Percentiles rank a stretch among this genome's conserved stretches.
These are phyloP conservation scores for Spisula solida DNA, from an alignment of 2,888 invertebrate genomes.

Conservation along the genomic window DNA sequence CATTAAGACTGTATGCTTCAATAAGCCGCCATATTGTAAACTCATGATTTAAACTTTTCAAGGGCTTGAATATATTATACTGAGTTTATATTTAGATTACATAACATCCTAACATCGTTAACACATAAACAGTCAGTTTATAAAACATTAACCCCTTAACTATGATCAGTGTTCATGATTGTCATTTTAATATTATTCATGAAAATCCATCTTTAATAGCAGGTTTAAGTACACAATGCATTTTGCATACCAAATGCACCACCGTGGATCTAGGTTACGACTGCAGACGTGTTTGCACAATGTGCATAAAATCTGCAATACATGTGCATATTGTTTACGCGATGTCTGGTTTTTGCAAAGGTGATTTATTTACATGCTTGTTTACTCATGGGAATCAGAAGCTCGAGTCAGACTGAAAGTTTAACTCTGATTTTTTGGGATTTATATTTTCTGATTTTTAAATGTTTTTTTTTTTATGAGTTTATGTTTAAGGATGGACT, in stretches of 20 bases:
- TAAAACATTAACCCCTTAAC: too few relatives aligned
- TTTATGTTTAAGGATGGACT: background rate
- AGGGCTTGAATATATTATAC: background rate
- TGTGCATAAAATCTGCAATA: constrained; percentile 62
- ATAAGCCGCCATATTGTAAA: background rate
- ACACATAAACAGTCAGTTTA: too few relatives aligned
- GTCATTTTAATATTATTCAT: background rate
- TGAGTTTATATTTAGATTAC: background rate
- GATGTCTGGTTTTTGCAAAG: constrained; percentile 66
- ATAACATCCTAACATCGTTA: background rate
- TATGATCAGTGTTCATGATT: background rate
- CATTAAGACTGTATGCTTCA: constrained; percentile 1
- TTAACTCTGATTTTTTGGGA: constrained; percentile 35
- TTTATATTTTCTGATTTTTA: constrained; percentile 38
- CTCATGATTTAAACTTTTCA: background rate
- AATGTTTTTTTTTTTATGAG: background rate
- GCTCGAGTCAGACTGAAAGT: constrained; percentile 25
- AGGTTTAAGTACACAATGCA: background rate
- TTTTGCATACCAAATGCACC: constrained; percentile 46
- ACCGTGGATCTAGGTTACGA: constrained; percentile 45
- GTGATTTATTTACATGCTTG: constrained; percentile 56
- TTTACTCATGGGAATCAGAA: constrained; percentile 43
- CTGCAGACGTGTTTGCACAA: constrained; percentile 41
- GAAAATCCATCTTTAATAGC: constrained; percentile 10
- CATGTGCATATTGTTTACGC: constrained; percentile 67